Conservation (phyloP, 1,140 invertebrate genomes). For the Pogonomyrmex californicus region DNA sequence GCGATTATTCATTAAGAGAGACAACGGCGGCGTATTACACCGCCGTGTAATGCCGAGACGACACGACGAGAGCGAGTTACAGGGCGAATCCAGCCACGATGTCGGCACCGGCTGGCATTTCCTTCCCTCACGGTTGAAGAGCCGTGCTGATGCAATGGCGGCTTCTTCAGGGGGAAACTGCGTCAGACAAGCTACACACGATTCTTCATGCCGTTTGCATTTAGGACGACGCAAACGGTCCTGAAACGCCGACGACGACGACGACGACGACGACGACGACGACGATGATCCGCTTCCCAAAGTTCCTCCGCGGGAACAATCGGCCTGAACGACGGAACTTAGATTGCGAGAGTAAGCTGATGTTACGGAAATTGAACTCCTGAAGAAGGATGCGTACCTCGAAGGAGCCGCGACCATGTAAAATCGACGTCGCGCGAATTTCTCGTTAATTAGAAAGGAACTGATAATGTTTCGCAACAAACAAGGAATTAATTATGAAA, state of each 20-base stretch:
- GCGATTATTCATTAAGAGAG: slow-evolving; percentile 64
- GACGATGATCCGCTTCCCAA: slow-evolving; percentile 57
- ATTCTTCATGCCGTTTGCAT: slow-evolving; percentile 61
- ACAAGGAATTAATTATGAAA: slow-evolving; percentile 54
- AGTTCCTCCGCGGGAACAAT: slow-evolving; percentile 66
- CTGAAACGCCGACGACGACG: slow-evolving; percentile 28
- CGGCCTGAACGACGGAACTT: slow-evolving; percentile 69
- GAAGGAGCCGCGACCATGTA: slow-evolving; percentile 50
- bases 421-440: slow-evolving; percentile 43
- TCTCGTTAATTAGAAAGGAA: slow-evolving; percentile 50
- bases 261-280: slow-evolving; percentile 33
- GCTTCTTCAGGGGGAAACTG: slow-evolving; percentile 54
- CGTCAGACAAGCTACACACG: slow-evolving; percentile 58
- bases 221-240: slow-evolving; percentile 56
- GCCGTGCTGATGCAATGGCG: slow-evolving; percentile 40
- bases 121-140: slow-evolving; percentile 55
- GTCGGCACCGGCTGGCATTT: slow-evolving; percentile 62
- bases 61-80: slow-evolving; percentile 60
- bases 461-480: slow-evolving; percentile 44
- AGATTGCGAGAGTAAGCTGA: slow-evolving; percentile 72
- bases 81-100: slow-evolving; percentile 59
- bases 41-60: slow-evolving; percentile 49
- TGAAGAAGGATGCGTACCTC: slow-evolving; percentile 48
- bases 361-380: slow-evolving; percentile 72
- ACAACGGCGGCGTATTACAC: slow-evolving; percentile 62